Evolutionary conservation across 2,113 vertebrate species (phyloP).

Genomic region (Crypturellus undulatus): DNA sequence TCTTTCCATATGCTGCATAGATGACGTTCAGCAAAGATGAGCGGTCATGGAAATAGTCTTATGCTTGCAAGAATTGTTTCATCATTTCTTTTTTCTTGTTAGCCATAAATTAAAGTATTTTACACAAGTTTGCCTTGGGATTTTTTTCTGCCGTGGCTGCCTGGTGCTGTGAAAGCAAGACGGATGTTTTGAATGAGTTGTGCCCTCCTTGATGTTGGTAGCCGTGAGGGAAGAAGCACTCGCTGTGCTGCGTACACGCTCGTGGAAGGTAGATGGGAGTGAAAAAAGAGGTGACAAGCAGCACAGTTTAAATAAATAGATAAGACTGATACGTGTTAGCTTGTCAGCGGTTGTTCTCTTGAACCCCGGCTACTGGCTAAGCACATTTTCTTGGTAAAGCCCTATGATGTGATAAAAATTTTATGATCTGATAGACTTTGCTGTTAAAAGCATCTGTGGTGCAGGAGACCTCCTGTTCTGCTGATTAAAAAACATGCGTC

Average conservation of each 20-base stretch:
- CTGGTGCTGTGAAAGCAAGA: neutral
- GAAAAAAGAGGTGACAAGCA: neutral
- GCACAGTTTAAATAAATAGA: conserved; percentile 27
- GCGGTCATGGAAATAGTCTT: neutral
- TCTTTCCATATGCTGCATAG: neutral
- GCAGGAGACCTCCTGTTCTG: neutral
- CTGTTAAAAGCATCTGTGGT: conserved; percentile 16
- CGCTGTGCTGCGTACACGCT: conserved; percentile 6
- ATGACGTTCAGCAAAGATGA: conserved; percentile 9
- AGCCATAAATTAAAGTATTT: conserved; percentile 60
- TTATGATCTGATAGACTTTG: conserved; percentile 32
- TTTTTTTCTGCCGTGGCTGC: neutral
- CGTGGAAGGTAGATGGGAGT: neutral
- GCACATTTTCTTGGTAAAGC: conserved; percentile 11
- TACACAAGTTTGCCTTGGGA: conserved; percentile 31
- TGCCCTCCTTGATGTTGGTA: neutral
- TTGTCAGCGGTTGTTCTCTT: conserved; percentile 32
- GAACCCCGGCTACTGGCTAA: conserved; percentile 12
- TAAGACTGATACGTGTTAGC: neutral
- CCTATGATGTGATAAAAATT: neutral
- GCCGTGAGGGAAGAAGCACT: conserved; percentile 1
- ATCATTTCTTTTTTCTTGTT: neutral
- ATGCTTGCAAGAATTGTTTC: neutral
- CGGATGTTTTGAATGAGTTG: neutral
- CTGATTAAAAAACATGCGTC: neutral